phyloP scores from a whole-genome alignment of 2,888 invertebrate species.

The Caenorhabditis uteleia region DNA sequence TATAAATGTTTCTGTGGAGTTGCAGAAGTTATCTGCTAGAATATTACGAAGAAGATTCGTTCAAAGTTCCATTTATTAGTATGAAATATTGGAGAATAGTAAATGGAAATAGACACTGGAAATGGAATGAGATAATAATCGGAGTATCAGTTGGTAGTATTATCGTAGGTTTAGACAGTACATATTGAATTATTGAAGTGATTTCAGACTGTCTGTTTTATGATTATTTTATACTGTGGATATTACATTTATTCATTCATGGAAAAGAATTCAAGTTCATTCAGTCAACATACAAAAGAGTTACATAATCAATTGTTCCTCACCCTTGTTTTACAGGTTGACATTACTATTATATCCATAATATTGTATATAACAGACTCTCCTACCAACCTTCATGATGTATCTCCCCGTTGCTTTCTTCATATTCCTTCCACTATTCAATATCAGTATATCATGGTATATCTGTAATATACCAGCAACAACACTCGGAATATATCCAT shows the following conservation, averaged over 20 bases:
- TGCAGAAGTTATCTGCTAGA: constrained; percentile 5
- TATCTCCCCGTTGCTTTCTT: constrained; percentile 17
- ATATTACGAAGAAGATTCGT: constrained; percentile 5
- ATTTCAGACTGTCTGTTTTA: constrained; percentile 16
- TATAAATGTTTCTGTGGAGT: too few species aligned
- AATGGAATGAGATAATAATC: too few species aligned
- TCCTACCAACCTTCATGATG: constrained; percentile 24
- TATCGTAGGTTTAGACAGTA: too few species aligned
- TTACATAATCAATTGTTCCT: constrained; percentile 19
- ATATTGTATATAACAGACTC: constrained; percentile 18
- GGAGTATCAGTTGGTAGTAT: too few species aligned
- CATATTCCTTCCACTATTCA: constrained; percentile 15
- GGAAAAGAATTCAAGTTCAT: constrained; percentile 1
- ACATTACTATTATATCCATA: too few species aligned
- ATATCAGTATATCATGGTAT: constrained; percentile 4
- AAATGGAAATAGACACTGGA: too few species aligned
- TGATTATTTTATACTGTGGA: constrained; percentile 11
- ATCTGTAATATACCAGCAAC: constrained; percentile 4
- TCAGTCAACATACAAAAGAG: constrained; percentile 16
- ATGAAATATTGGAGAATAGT: constrained; percentile 12
- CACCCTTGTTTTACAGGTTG: constrained; percentile 13
- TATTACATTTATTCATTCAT: constrained; percentile 10
- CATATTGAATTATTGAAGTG: too few species aligned
- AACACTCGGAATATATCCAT: constrained; percentile 7
- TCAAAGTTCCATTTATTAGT: constrained; percentile 11